Conservation (phyloP, 1,140 invertebrate genomes). For the roundworm (Caenorhabditis elegans) region DNA sequence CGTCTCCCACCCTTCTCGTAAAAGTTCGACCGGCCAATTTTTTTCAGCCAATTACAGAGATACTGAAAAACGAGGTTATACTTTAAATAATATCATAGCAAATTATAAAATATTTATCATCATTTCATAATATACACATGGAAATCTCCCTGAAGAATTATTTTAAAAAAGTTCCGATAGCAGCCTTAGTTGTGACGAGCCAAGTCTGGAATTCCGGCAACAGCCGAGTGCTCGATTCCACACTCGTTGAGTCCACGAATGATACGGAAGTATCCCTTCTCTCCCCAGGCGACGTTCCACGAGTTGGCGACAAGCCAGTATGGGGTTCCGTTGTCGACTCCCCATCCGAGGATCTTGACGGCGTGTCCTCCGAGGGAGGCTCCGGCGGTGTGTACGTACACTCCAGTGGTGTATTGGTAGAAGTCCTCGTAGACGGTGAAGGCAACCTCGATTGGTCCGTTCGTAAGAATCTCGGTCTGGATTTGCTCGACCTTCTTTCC, state of each 20-base stretch:
- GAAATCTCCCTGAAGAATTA: no score
- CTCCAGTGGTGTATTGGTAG: conserved; percentile 79
- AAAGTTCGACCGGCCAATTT: no score
- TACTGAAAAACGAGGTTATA: no score
- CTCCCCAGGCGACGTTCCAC: conserved; percentile 56
- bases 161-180: no score
- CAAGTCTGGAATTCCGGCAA: conserved; percentile 75
- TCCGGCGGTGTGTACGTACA: conserved; percentile 81
- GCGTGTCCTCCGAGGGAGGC: conserved; percentile 82
- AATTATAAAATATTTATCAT: no score
- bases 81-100: no score
- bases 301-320: conserved; percentile 89
- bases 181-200: neutral
- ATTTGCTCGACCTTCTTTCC: conserved; percentile 74
- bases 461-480: conserved; percentile 78
- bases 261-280: conserved; percentile 83
- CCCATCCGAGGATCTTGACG: conserved; percentile 85
- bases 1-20: no score
- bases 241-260: conserved; percentile 81
- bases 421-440: conserved; percentile 88
- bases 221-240: conserved; percentile 80
- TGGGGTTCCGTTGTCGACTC: conserved; percentile 76
- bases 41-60: no score
- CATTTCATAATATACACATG: no score
- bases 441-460: conserved; percentile 86